phyloP scores from a whole-genome alignment of 2,888 invertebrate genomes.

The Amphipyra tragopoginis region DNA sequence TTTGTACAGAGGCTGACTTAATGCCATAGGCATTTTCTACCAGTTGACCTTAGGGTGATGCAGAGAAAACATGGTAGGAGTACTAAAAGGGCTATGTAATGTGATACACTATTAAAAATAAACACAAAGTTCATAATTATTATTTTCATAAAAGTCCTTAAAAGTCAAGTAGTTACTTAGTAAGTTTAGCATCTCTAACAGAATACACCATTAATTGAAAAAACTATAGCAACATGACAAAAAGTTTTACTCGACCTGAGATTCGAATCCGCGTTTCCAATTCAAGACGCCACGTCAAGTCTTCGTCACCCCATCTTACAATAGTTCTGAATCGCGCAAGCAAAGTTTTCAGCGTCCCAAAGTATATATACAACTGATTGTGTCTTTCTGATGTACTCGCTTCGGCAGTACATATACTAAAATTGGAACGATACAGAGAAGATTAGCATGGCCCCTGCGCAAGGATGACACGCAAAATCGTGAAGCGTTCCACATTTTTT shows the following conservation, averaged over 20 bases:
- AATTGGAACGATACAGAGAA: constrained; percentile 74
- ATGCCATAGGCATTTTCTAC: too few species aligned
- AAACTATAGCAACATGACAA: background rate
- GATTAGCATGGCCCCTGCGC: constrained; percentile 75
- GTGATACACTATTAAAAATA: too few species aligned
- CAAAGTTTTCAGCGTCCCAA: constrained; percentile 7
- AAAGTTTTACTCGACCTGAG: background rate
- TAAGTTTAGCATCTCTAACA: too few species aligned
- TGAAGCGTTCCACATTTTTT: constrained; percentile 71
- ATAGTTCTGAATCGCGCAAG: constrained; percentile 52
- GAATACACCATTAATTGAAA: too few species aligned
- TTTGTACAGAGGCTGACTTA: too few species aligned
- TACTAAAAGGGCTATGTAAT: too few species aligned
- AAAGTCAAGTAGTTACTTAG: too few species aligned
- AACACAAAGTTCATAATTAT: too few species aligned
- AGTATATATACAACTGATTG: constrained; percentile 27
- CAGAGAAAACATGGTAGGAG: too few species aligned
- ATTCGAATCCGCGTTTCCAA: background rate
- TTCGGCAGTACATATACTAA: constrained; percentile 74
- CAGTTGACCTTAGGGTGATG: too few species aligned
- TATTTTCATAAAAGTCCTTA: too few species aligned
- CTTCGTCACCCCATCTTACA: too few species aligned
- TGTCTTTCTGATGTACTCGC: constrained; percentile 53
- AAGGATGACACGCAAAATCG: constrained; percentile 75
- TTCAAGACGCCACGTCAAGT: background rate